Evolutionary conservation across 1,140 invertebrate species (phyloP), one percentile per base, ranked within the genome.

Genomic region (Melanaphis sacchari): DNA sequence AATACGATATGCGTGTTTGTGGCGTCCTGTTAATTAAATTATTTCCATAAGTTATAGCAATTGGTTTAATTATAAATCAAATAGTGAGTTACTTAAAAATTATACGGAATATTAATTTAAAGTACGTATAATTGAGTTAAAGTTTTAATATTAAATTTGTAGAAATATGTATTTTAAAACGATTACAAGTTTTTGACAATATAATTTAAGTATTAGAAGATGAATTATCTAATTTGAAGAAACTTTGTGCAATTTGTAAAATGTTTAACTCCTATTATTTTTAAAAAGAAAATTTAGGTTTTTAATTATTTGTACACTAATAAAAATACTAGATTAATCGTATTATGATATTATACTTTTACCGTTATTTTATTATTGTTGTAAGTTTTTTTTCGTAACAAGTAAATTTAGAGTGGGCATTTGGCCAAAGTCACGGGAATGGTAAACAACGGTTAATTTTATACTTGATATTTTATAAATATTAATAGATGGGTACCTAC

Each of bases 341-440:
- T 6, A 76, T n/a, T 11, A 66, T 66, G n/a, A 66, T 66, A 66
- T 76, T 76, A 82, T 82, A 38, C 36, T 82, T 82, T 38, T 82
- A 38, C 36, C 76, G 24, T 84, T 26, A 24, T 84, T 84, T 84
- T 41, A 26, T 46, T 87, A 87, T 87, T 84, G 26, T 40, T 40
- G 40, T 84, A 41, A 41, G 18, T 24, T 84, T 84, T 84, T 82
- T 84, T 84, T 84, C 9, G 87, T 38, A 89, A 54, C 46, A 24
- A 90, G 88, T 90, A 90, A 90, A 59, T 90, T 90, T 90, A 90
- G 88, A 90, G 88, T 40, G n/a, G 88, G 88, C 88, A 90, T 24
- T 59, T 5, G 52, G 52, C 88, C 88, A 59, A 31, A 40, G 26
- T 41, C 31, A 40, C 88, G 38, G n/a, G 54, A 90, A 59, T 59